phyloP scores from a whole-genome alignment of 1,140 invertebrate species.

The Cyphomyrmex costatus region DNA sequence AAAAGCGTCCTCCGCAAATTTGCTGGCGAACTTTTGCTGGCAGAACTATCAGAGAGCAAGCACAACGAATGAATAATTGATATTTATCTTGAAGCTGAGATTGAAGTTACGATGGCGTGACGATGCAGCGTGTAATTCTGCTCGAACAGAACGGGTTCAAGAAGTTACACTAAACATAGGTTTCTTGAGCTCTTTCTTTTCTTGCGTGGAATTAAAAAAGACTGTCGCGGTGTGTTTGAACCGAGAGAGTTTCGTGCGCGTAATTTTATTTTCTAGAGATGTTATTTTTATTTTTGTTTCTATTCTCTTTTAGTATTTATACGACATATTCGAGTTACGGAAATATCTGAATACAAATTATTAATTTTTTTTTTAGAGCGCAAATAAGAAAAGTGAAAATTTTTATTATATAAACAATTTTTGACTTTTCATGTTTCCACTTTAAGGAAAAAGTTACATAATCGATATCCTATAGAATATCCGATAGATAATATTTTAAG shows the following conservation, averaged over 20 bases:
- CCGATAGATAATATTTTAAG: too few species aligned
- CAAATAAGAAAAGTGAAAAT: too few species aligned
- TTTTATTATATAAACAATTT: too few species aligned
- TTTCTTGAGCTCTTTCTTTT: neutral
- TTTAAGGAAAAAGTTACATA: too few species aligned
- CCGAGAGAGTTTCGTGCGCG: neutral
- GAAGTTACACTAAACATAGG: slow-evolving; percentile 13
- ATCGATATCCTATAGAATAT: too few species aligned
- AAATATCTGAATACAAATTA: too few species aligned
- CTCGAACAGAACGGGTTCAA: neutral
- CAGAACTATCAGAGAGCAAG: neutral
- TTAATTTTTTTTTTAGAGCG: too few species aligned
- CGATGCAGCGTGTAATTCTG: slow-evolving; percentile 8
- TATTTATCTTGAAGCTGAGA: neutral
- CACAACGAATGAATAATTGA: slow-evolving; percentile 37
- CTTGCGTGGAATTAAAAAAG: slow-evolving; percentile 28
- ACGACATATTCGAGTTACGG: too few species aligned
- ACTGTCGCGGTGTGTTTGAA: neutral
- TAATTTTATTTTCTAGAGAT: neutral
- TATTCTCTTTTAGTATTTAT: neutral
- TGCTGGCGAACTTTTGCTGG: neutral
- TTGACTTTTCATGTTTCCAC: too few species aligned
- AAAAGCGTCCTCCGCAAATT: neutral
- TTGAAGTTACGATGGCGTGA: slow-evolving; percentile 33
- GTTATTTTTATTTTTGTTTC: neutral